phyloP scores from a whole-genome alignment of 2,888 invertebrate genomes.

The Stegophylla sp. region DNA sequence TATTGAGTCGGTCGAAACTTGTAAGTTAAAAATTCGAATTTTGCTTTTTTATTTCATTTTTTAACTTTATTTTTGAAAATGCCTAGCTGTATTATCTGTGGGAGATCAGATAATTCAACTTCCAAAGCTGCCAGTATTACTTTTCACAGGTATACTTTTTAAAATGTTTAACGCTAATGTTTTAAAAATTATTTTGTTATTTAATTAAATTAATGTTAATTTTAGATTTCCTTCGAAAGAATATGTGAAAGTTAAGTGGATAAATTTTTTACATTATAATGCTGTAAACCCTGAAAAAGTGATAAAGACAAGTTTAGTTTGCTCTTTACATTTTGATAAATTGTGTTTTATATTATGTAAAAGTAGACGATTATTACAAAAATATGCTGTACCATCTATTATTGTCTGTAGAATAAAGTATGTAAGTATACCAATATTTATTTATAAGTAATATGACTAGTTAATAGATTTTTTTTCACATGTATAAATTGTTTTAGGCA shows the following conservation, averaged over 20 bases:
- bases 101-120: background rate
- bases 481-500: background rate
- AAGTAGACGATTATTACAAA: slow-evolving; percentile 16
- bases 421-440: slow-evolving; percentile 13
- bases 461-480: background rate
- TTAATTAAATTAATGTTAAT: slow-evolving; percentile 1
- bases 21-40: no score
- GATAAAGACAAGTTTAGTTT: background rate
- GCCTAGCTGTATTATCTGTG: background rate
- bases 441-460: background rate
- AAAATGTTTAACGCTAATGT: background rate
- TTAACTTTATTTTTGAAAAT: slow-evolving; percentile 4
- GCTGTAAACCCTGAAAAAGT: background rate
- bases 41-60: background rate
- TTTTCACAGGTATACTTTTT: slow-evolving; percentile 26
- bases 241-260: background rate
- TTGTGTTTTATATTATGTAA: slow-evolving; percentile 12
- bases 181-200: no score
- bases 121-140: background rate
- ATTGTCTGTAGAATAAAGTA: slow-evolving; percentile 20
- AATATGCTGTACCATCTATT: slow-evolving; percentile 7
- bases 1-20: no score
- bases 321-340: slow-evolving; percentile 22
- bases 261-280: background rate
- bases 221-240: background rate